Percentiles rank a stretch among this genome's conserved stretches.
These are phyloP conservation scores for Ametastegia equiseti DNA, from an alignment of 2,888 invertebrate genomes.

Conservation along the genomic window DNA sequence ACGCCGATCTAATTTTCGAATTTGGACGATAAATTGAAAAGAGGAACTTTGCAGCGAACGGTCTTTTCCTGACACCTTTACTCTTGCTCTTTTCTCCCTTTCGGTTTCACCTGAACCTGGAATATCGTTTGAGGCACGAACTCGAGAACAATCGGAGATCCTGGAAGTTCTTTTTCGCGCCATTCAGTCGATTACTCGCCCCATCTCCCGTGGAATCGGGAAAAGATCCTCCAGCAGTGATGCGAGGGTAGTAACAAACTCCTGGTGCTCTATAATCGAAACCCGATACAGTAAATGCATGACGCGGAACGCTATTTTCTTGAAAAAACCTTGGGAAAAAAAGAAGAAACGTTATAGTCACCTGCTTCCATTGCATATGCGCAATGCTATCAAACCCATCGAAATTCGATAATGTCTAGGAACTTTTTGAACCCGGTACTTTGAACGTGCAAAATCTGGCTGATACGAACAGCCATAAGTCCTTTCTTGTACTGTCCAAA, in stretches of 20 bases:
- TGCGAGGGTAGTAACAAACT: constrained; percentile 42
- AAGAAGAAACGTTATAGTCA: constrained; percentile 49
- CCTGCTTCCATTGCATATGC: constrained; percentile 54
- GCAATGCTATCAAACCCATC: constrained; percentile 47
- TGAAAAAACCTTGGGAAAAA: constrained; percentile 20
- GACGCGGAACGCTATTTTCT: constrained; percentile 33
- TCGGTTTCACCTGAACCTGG: neutral
- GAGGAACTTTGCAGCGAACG: neutral
- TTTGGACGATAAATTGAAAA: neutral
- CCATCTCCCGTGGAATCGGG: neutral
- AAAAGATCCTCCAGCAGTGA: constrained; percentile 15
- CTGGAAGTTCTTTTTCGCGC: constrained; percentile 10
- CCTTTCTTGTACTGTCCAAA: neutral
- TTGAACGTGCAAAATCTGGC: neutral
- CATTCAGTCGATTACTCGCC: constrained; percentile 28
- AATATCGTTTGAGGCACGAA: constrained; percentile 23
- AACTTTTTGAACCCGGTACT: neutral
- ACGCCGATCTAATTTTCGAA: no score
- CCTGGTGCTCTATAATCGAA: constrained; percentile 46
- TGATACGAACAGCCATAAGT: neutral
- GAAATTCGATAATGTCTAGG: constrained; percentile 50
- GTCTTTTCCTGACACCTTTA: neutral
- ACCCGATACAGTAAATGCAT: constrained; percentile 46
- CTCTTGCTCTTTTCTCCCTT: neutral
- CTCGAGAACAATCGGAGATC: constrained; percentile 27